A percentile compares a stretch with the other conserved stretches of the same genome.
Evolutionary conservation across 2,113 vertebrate species (phyloP).

Genomic region (Rousettus leschenaultii): DNA sequence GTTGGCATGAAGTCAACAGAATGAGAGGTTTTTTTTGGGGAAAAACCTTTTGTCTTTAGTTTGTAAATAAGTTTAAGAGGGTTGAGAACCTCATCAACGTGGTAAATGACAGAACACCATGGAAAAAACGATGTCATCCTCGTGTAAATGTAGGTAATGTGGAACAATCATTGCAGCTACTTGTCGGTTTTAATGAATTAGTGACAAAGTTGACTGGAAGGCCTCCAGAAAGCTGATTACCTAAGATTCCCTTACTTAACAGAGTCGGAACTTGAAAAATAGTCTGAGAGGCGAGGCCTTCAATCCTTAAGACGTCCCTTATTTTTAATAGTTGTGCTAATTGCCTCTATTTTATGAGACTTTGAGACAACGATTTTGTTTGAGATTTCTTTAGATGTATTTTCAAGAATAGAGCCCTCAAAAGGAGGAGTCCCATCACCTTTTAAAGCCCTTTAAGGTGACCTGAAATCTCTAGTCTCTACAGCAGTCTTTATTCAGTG

Average conservation of each 20-base stretch:
- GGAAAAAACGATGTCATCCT: not conserved
- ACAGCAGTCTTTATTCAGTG: not conserved
- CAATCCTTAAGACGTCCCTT: not conserved
- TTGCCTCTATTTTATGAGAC: not conserved
- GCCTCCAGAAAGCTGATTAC: not conserved
- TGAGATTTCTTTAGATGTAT: not conserved
- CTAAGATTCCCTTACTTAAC: not conserved
- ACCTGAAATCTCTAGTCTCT: not conserved
- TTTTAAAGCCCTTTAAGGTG: not conserved
- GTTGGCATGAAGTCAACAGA: not conserved
- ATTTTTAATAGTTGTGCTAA: not conserved
- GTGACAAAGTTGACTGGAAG: not conserved
- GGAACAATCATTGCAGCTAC: not conserved
- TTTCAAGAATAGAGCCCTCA: not conserved
- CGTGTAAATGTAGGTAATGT: not conserved
- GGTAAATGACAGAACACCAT: conserved; percentile 5
- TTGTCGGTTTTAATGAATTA: conserved; percentile 5
- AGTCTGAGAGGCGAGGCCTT: not conserved
- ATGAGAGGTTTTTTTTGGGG: not conserved
- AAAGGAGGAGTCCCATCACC: not conserved
- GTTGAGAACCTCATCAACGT: conserved; percentile 20
- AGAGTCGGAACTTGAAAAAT: not conserved
- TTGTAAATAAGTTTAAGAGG: conserved; percentile 43
- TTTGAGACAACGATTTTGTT: not conserved
- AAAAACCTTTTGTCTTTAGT: not conserved